Base-by-base conservation (phyloP, 2,888 invertebrate genomes). In the Periphyllus acericola region DNA sequence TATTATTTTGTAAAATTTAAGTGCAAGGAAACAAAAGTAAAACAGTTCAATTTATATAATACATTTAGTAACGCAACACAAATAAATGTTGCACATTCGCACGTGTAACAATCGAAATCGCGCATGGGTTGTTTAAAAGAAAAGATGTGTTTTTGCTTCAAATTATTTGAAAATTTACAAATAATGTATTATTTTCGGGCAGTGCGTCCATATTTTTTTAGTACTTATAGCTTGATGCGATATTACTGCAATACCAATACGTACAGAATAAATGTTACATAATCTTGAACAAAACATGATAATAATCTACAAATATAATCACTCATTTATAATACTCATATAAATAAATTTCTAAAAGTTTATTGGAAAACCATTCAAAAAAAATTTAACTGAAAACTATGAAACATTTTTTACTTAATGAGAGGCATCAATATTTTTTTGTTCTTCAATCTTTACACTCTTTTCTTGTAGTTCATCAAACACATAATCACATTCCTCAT, bases 401-500 rank as follows among this genome's bases (percentile, higher is more conserved):
- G 34, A 71, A 71, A 25, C 1, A 85, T 36, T 79, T n/a, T 72
- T 32, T 5, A 52, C 36, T 81, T 34, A 74, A 80, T 74, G 86
- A 81, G 55, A 25, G 25, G 60, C 60, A 72, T 87, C 74, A 32
- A 81, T 40, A 66, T 87, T 87, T 60, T 87, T 87, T 60, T 60
- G 21, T 25, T 60, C 8, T 5, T 1, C 25, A 25, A 1, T 6
- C 5, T 60, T 25, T 2, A 4, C 55, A 17, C 19, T 55, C 19
- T 55, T 5, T 60, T 25, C 60, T 21, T 60, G 3, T 25, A 21
- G 60, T 60, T 25, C 60, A 6, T 87, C 86, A 32, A 40, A n/a
- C 29, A 87, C 3, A 25, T 60, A 74, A 80, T 87, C 86, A 3
- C 17, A 6, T 0, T 80, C 60, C 14, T 36, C 3, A 91, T 98